Evolutionary conservation across 2,113 vertebrate species (phyloP), one percentile per base, ranked within the genome.

Genomic region (Hyaena hyaena): DNA sequence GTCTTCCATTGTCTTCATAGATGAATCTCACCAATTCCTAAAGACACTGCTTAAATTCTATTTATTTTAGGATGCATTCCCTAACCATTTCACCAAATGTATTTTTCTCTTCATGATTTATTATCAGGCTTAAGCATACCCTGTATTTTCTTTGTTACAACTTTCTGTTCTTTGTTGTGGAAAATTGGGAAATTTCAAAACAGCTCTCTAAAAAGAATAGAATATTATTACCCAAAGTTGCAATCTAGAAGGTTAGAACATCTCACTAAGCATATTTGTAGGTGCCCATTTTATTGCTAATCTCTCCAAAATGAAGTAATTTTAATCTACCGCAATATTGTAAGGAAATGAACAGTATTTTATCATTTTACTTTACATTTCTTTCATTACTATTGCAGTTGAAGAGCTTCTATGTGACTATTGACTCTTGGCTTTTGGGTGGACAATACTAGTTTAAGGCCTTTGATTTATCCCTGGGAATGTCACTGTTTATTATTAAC

Each of bases 91-190:
- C 17, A 69, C 4, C 16, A 26, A 10, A 48, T 33, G 8, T 16
- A 3, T n/a, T 93, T 88, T 91, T 88, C 77, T 88, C 35, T 93
- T 90, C 14, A 45, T 63, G 55, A 73, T 43, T 79, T 50, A 91
- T 66, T 58, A 76, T 33, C 26, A 81, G 45, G 33, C 26, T 79
- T 88, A 77, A 92, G 63, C 4, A 66, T 48, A 76, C 2, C 31
- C 5, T 50, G 15, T 4, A 21, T 81, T 83, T 53, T 76, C n/a
- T 91, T 73, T 91, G 24, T 61, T 55, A 80, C 7, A 88, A 79
- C 0, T 28, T 87, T 74, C 12, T 61, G 23, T 28, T 61, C 21
- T 53, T 90, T 63, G 7, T 55, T 77, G 12, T 14, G 86, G 79
- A 85, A 93, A 77, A 61, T 91, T 50, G n/a, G 16, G 10, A 69